phyloP scores from a whole-genome alignment of 1,140 invertebrate species.

The Heliconius eleuchia region DNA sequence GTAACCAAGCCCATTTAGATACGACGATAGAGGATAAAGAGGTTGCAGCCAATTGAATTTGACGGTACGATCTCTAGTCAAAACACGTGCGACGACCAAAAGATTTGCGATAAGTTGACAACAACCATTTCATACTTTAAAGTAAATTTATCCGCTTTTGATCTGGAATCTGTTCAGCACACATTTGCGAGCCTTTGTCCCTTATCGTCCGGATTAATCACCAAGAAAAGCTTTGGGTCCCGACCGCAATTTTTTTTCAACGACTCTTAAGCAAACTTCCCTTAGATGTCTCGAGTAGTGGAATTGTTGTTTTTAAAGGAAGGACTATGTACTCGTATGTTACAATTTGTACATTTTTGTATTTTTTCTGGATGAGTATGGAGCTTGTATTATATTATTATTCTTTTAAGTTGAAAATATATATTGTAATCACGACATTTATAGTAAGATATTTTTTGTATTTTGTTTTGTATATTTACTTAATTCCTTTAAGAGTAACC shows the following conservation, averaged over 20 bases:
- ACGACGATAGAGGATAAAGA: conserved; percentile 19
- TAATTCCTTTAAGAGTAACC: too few relatives aligned
- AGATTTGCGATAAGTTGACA: conserved; percentile 63
- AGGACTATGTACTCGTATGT: not conserved
- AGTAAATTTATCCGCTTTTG: conserved; percentile 71
- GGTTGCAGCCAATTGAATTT: conserved; percentile 35
- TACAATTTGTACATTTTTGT: too few relatives aligned
- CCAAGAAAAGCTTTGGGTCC: conserved; percentile 62
- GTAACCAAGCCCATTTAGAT: conserved; percentile 36
- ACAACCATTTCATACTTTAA: conserved; percentile 66
- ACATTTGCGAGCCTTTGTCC: conserved; percentile 71
- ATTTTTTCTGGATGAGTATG: too few relatives aligned
- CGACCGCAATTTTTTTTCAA: conserved; percentile 61
- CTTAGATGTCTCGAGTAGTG: conserved; percentile 32
- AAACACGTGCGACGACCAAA: conserved; percentile 70
- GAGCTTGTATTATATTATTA: not conserved
- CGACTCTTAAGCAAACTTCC: conserved; percentile 57
- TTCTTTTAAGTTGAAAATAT: too few relatives aligned
- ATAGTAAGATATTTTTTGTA: too few relatives aligned
- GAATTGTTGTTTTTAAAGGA: conserved; percentile 11
- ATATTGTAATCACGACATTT: too few relatives aligned
- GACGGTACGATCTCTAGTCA: conserved; percentile 54
- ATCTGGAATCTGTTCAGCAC: conserved; percentile 75
- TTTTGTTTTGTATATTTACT: too few relatives aligned
- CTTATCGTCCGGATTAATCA: conserved; percentile 77